These are phyloP conservation scores for Scytalopus superciliaris DNA, from an alignment of 2,113 vertebrate genomes.

Conservation along the genomic window DNA sequence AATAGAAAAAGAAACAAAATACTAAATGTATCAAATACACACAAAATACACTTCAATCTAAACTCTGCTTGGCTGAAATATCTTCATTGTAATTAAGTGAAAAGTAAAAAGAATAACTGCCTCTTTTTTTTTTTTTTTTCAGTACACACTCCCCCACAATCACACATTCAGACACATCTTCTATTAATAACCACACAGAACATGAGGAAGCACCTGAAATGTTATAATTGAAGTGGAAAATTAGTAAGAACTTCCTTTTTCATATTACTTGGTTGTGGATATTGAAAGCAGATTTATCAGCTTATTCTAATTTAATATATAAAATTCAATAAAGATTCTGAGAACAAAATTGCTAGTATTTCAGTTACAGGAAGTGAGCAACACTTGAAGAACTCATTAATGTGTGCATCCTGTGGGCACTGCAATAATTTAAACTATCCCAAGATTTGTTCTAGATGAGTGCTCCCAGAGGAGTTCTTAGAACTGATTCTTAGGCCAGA, in stretches of 20 bases:
- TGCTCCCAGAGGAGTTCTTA: neutral
- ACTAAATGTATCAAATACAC: neutral
- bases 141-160: neutral
- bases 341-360: neutral
- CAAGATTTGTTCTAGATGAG: neutral
- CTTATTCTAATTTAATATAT: neutral
- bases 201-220: rapidly evolving
- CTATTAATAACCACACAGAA: neutral
- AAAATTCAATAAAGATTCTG: neutral
- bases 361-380: neutral
- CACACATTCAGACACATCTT: neutral
- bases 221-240: neutral
- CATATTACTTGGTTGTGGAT: neutral
- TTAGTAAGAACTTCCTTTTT: neutral
- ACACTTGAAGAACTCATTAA: neutral
- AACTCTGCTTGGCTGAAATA: neutral
- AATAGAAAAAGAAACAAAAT: neutral
- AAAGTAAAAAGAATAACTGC: neutral
- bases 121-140: neutral
- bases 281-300: neutral
- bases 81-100: neutral
- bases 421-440: neutral
- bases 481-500: neutral
- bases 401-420: neutral
- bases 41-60: neutral